Conservation (phyloP, 2,888 invertebrate genomes). For the Pterobdella sp. region DNA sequence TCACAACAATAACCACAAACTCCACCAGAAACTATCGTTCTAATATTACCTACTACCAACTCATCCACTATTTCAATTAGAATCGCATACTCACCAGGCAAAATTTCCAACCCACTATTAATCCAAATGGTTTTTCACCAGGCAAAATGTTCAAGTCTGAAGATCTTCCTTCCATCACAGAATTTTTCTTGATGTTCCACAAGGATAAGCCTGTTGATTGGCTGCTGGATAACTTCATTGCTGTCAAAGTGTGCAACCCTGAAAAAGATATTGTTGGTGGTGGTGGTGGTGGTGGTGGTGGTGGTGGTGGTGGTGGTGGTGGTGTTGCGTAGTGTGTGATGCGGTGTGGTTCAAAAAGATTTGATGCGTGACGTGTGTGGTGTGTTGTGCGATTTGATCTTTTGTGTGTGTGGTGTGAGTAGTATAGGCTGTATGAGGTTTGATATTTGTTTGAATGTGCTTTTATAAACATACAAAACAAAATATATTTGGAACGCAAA, state of each 20-base stretch:
- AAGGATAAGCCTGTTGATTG: conserved; percentile 93
- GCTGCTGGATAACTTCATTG: conserved; percentile 80
- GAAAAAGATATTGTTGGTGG: conserved; percentile 50
- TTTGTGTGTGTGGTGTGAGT: background rate
- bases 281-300: background rate
- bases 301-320: background rate
- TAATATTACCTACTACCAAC: background rate
- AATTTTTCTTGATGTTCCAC: conserved; percentile 89
- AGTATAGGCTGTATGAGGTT: too few relatives aligned
- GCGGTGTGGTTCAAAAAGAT: too few relatives aligned
- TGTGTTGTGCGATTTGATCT: background rate
- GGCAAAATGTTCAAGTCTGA: conserved; percentile 74
- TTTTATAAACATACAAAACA: background rate
- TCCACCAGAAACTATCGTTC: background rate
- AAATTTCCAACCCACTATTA: background rate
- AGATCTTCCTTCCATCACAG: conserved; percentile 74
- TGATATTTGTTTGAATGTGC: background rate
- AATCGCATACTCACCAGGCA: background rate
- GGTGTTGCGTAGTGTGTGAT: background rate
- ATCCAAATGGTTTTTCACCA: too few relatives aligned
- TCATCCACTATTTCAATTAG: background rate
- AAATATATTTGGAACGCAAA: too few relatives aligned
- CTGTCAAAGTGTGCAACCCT: conserved; percentile 72
- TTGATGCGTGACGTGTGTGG: too few relatives aligned
- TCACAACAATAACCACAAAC: background rate